Conservation (phyloP, 64 coral and sea anemone species). For the Montipora sp. region DNA sequence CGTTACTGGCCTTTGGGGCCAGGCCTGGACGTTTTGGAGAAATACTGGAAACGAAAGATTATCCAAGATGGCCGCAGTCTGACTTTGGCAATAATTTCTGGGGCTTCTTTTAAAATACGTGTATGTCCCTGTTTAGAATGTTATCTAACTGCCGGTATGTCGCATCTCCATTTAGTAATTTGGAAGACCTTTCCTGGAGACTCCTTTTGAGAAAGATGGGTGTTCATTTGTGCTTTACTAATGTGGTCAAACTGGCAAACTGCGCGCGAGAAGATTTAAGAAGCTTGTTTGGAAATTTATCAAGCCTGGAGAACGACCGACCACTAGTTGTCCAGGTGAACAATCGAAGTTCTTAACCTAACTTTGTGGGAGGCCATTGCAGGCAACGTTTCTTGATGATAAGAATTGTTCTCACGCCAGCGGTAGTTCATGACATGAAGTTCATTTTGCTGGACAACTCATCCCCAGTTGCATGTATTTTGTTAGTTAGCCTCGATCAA, state of each 20-base stretch:
- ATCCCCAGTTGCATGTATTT: no score
- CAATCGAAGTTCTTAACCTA: background rate
- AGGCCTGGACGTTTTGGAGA: no score
- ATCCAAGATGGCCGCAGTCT: constrained; percentile 12
- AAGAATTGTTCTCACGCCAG: no score
- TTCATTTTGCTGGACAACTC: no score
- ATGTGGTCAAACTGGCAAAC: background rate
- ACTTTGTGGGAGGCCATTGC: no score
- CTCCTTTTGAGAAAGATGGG: constrained; percentile 22
- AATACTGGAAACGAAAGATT: constrained; percentile 1
- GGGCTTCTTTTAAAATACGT: background rate
- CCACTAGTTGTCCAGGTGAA: constrained; percentile 31
- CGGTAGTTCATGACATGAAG: no score
- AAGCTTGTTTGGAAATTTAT: background rate
- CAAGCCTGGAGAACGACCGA: background rate
- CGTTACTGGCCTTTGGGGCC: no score
- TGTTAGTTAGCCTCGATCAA: no score
- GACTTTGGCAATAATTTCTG: background rate
- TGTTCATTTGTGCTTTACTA: constrained; percentile 32
- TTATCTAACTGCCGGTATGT: constrained; percentile 33
- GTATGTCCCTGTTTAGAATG: constrained; percentile 26
- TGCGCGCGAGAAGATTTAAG: background rate
- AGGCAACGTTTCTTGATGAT: no score
- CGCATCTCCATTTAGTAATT: constrained; percentile 21
- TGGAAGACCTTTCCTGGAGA: constrained; percentile 48